Evolutionary conservation across 2,113 vertebrate species (phyloP).

Genomic region (Peromyscus polionotus): DNA sequence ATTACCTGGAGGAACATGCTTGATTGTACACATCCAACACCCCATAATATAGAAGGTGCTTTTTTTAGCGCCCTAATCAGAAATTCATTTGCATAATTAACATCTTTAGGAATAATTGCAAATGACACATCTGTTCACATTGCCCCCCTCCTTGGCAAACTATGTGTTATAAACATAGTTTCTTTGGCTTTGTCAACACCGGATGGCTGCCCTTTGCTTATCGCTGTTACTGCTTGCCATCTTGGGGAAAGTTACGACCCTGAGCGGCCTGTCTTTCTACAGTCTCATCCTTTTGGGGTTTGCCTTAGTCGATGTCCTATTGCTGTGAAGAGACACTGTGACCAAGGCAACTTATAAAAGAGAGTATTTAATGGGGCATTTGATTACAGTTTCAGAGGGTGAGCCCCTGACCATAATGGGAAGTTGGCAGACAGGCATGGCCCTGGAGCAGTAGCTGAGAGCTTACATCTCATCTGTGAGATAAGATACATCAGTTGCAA

Average conservation of each 20-base stretch:
- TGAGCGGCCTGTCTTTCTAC: background rate
- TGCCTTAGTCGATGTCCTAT: background rate
- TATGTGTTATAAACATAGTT: slow-evolving; percentile 73
- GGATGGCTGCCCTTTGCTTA: slow-evolving; percentile 44
- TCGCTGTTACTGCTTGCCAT: background rate
- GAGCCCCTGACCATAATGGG: background rate
- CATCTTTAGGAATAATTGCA: slow-evolving; percentile 84
- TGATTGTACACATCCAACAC: slow-evolving; percentile 77
- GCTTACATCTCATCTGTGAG: background rate
- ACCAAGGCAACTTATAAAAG: background rate
- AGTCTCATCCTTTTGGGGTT: background rate
- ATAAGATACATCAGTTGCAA: background rate
- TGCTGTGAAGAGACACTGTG: background rate
- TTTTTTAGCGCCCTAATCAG: slow-evolving; percentile 83
- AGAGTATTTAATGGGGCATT: background rate
- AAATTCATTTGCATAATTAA: slow-evolving; percentile 83
- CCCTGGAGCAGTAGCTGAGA: background rate
- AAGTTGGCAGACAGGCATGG: background rate
- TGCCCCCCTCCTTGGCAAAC: slow-evolving; percentile 67
- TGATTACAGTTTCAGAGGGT: background rate
- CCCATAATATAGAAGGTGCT: slow-evolving; percentile 65
- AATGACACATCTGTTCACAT: slow-evolving; percentile 81
- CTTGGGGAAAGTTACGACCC: background rate
- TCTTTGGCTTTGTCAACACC: slow-evolving; percentile 69
- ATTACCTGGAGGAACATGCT: slow-evolving; percentile 58